Conservation (phyloP, 2,888 invertebrate genomes). For the Calameuta pallipes region DNA sequence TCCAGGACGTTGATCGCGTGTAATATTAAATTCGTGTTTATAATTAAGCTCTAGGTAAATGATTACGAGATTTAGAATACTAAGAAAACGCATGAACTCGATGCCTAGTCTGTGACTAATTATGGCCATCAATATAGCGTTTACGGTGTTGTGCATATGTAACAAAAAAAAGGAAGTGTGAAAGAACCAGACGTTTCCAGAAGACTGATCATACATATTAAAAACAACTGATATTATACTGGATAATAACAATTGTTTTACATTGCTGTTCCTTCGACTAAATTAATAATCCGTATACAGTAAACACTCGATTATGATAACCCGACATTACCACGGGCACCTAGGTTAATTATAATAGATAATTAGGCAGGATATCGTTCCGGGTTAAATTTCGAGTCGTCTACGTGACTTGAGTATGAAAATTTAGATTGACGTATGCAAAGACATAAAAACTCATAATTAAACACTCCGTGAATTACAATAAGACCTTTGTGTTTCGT, state of each 20-base stretch:
- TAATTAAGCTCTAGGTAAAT: neutral
- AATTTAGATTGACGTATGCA: neutral
- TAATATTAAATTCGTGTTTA: neutral
- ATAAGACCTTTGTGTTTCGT: neutral
- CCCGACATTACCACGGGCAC: neutral
- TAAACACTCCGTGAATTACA: neutral
- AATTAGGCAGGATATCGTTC: neutral
- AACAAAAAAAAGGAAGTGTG: neutral
- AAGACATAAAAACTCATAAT: neutral
- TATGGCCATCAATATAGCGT: neutral
- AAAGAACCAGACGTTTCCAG: neutral
- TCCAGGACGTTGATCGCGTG: constrained; percentile 34
- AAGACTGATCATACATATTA: constrained; percentile 2
- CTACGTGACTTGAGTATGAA: neutral
- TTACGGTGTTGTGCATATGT: neutral
- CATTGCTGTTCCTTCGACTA: neutral
- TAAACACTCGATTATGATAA: neutral
- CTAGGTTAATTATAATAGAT: neutral
- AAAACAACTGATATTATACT: neutral
- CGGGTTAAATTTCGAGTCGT: neutral
- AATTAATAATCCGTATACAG: neutral
- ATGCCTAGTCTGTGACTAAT: neutral
- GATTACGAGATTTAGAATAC: constrained; percentile 9
- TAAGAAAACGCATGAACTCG: constrained; percentile 15
- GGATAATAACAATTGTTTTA: neutral